Percentiles rank a stretch among this genome's conserved stretches.
Conservation (phyloP, 2,888 invertebrate genomes). For the Zele albiditarsus region DNA sequence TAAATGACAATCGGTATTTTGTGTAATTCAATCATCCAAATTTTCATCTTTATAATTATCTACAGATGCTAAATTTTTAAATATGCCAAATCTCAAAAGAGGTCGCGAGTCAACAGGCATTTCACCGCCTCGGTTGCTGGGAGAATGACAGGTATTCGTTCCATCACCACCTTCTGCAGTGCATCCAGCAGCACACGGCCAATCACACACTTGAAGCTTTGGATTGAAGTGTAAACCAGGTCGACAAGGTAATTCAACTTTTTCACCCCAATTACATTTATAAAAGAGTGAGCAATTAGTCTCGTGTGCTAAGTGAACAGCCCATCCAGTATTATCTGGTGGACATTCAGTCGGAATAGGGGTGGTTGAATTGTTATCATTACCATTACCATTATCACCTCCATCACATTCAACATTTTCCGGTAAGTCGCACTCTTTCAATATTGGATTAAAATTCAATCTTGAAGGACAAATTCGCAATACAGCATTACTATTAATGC, state of each 20-base stretch:
- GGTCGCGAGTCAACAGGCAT: background rate
- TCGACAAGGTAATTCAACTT: slow-evolving; percentile 41
- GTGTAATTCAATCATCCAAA: slow-evolving; percentile 22
- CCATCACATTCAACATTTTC: slow-evolving; percentile 40
- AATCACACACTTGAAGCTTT: slow-evolving; percentile 43
- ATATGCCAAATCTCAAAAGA: background rate
- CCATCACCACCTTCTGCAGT: background rate
- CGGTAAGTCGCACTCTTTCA: slow-evolving; percentile 47
- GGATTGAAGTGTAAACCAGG: slow-evolving; percentile 47
- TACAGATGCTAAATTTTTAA: background rate
- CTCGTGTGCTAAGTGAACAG: slow-evolving; percentile 49
- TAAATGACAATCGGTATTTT: slow-evolving; percentile 36
- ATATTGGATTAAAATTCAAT: slow-evolving; percentile 44
- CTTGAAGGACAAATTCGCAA: slow-evolving; percentile 44
- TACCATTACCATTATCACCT: slow-evolving; percentile 23
- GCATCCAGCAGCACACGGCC: slow-evolving; percentile 46
- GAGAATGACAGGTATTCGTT: background rate
- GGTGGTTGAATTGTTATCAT: slow-evolving; percentile 25
- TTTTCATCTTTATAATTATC: background rate
- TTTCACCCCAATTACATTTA: slow-evolving; percentile 51
- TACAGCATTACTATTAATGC: slow-evolving; percentile 39
- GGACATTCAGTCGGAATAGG: slow-evolving; percentile 43
- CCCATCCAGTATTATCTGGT: slow-evolving; percentile 34
- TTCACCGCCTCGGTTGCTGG: background rate
- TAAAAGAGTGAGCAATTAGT: slow-evolving; percentile 52